phyloP scores from a whole-genome alignment of 2,888 invertebrate genomes.

The Parthenolecanium corni region DNA sequence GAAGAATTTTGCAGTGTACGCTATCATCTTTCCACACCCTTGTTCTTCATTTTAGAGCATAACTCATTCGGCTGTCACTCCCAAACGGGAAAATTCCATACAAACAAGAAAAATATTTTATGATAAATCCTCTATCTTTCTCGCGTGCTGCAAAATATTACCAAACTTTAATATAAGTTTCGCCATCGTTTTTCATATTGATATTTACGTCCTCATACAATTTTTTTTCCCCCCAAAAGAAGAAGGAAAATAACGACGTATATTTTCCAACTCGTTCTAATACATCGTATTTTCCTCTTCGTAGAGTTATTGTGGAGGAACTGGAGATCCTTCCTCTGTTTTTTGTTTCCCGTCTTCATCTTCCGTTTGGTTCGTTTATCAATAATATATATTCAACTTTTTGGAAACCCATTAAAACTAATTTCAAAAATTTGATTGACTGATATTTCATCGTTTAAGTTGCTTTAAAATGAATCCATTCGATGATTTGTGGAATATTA shows the following conservation, averaged over 20 bases:
- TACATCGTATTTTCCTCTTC: constrained; percentile 21
- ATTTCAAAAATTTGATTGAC: no score
- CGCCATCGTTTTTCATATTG: constrained; percentile 26
- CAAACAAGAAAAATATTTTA: constrained; percentile 26
- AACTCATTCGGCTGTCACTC: constrained; percentile 27
- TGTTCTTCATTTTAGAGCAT: constrained; percentile 20
- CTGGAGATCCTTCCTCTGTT: neutral
- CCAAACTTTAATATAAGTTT: constrained; percentile 28
- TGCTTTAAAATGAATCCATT: no score
- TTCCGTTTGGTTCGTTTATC: no score
- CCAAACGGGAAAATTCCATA: constrained; percentile 28
- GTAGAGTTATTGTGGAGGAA: constrained; percentile 13
- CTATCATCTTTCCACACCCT: constrained; percentile 28
- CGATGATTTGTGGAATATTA: no score
- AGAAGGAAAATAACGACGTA: neutral
- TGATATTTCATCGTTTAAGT: no score
- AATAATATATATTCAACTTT: no score
- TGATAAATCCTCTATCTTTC: constrained; percentile 25
- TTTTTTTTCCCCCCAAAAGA: constrained; percentile 2
- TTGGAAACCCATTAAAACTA: no score
- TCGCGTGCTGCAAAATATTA: constrained; percentile 25
- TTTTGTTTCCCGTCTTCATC: neutral
- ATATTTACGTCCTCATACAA: constrained; percentile 23
- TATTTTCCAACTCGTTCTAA: constrained; percentile 16
- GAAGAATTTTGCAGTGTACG: constrained; percentile 16